A percentile compares a stretch with the other conserved stretches of the same genome.
Evolutionary conservation across 2,113 vertebrate genomes (phyloP).

Genomic region (Eleginops maclovinus): DNA sequence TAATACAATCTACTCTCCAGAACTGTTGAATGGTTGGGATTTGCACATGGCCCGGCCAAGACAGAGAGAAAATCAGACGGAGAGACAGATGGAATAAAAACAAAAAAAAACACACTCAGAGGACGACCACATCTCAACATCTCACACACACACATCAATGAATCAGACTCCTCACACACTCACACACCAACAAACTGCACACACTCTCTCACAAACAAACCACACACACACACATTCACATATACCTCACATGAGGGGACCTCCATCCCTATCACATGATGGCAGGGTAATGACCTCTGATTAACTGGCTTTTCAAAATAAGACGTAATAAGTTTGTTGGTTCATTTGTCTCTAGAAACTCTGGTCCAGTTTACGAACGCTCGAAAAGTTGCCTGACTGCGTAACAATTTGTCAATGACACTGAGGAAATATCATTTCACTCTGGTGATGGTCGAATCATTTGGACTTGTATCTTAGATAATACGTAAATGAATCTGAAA

Average conservation of each 20-base stretch:
- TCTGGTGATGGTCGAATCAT: neutral
- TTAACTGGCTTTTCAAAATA: neutral
- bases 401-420: neutral
- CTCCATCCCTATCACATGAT: neutral
- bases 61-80: slow-evolving; percentile 50
- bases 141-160: slow-evolving; percentile 21
- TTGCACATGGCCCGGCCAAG: slow-evolving; percentile 95
- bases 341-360: neutral
- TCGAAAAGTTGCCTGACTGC: neutral
- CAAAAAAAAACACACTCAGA: slow-evolving; percentile 18
- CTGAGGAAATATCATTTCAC: neutral
- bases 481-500: too few species aligned
- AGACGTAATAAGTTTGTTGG: neutral
- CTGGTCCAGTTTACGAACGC: neutral
- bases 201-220: slow-evolving; percentile 13
- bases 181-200: slow-evolving; percentile 43
- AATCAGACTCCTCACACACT: slow-evolving; percentile 33
- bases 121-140: slow-evolving; percentile 43
- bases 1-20: slow-evolving; percentile 99
- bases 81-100: slow-evolving; percentile 46
- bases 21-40: slow-evolving; percentile 99
- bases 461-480: neutral
- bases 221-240: slow-evolving; percentile 23
- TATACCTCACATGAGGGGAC: slow-evolving; percentile 20
- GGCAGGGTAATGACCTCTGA: neutral